These are phyloP conservation scores for Carollia perspicillata DNA, from an alignment of 2,113 vertebrate genomes.

Conservation along the genomic window DNA sequence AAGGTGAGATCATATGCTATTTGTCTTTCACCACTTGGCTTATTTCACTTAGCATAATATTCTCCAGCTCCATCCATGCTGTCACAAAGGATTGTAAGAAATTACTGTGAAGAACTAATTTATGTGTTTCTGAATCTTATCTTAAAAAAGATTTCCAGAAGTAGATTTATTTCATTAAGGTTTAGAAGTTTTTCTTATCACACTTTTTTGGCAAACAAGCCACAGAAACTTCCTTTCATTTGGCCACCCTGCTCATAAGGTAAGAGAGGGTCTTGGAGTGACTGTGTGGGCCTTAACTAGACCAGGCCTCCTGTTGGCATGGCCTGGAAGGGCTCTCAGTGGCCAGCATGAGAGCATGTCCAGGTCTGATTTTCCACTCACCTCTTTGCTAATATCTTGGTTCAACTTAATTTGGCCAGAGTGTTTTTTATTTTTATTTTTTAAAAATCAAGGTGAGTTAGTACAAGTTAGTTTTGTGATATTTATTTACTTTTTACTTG, in stretches of 20 bases:
- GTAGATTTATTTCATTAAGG: not conserved
- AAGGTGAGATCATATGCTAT: not conserved
- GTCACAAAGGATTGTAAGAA: no score
- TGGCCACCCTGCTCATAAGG: not conserved
- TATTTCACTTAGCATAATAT: no score
- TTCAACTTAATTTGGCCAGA: not conserved
- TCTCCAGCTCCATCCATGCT: no score
- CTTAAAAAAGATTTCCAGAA: slow-evolving; percentile 7
- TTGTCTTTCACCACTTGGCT: no score
- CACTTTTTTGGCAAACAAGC: not conserved
- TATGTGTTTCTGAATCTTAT: not conserved
- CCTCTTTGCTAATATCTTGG: not conserved
- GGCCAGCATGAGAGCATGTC: not conserved
- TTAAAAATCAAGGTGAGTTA: not conserved
- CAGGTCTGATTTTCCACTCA: not conserved
- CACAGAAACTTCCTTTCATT: not conserved
- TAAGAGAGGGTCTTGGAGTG: not conserved
- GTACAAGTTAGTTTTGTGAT: not conserved
- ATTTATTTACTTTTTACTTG: not conserved
- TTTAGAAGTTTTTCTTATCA: not conserved
- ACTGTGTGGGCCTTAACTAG: not conserved
- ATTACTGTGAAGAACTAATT: no score
- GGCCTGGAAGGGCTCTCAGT: not conserved
- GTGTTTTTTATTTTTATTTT: not conserved
- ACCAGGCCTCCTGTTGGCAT: not conserved